Evolutionary conservation across 2,888 invertebrate genomes (phyloP).

Genomic region (Chrysomela aeneicollis): DNA sequence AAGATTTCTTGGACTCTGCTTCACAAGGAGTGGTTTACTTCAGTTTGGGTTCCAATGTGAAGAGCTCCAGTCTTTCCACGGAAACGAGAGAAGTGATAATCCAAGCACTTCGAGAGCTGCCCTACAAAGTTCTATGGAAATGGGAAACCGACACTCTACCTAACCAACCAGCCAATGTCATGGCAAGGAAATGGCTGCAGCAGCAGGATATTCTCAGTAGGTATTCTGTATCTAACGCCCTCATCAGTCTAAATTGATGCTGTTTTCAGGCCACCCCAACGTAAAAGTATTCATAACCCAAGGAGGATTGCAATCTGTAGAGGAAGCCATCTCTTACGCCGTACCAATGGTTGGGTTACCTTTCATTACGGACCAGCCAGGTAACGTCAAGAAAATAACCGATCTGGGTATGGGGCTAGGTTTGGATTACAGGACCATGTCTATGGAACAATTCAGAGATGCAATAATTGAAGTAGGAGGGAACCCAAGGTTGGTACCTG

Average conservation of each 20-base stretch:
- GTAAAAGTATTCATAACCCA: conserved; percentile 50
- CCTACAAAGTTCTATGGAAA: conserved; percentile 61
- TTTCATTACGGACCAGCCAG: conserved; percentile 50
- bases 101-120: conserved; percentile 56
- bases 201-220: conserved; percentile 62
- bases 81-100: conserved; percentile 52
- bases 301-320: conserved; percentile 51
- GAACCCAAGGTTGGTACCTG: conserved; percentile 43
- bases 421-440: conserved; percentile 45
- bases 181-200: conserved; percentile 61
- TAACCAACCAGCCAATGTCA: conserved; percentile 56
- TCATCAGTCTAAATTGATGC: not conserved
- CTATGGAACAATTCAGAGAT: conserved; percentile 43
- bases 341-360: conserved; percentile 52
- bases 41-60: conserved; percentile 60
- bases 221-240: not conserved
- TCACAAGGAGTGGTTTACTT: conserved; percentile 58
- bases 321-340: conserved; percentile 48
- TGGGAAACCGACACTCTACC: conserved; percentile 55
- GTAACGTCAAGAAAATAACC: conserved; percentile 45
- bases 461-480: conserved; percentile 47
- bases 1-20: conserved; percentile 54
- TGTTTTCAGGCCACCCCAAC: conserved; percentile 48
- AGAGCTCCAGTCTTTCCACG: conserved; percentile 54
- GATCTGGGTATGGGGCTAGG: conserved; percentile 41